These are phyloP conservation scores for Pristionchus exspectatus DNA, from an alignment of 2,888 invertebrate species.

Conservation along the genomic window DNA sequence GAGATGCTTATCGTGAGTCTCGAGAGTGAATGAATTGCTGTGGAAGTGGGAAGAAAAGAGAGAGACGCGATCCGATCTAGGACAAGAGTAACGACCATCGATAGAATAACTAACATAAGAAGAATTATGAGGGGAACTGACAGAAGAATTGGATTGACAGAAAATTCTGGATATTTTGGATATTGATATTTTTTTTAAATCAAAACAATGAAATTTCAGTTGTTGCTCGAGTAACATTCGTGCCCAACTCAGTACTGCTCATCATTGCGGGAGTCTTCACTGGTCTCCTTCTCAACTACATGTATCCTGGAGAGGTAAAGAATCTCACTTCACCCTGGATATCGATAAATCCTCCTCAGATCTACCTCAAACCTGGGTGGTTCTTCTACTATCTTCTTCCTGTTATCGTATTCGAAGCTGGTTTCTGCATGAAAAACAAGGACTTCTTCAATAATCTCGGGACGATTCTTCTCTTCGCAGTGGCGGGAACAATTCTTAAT, in stretches of 20 bases:
- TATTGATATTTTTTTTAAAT: neutral
- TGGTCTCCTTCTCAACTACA: constrained; percentile 45
- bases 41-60: neutral
- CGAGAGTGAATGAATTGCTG: constrained; percentile 21
- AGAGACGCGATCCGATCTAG: constrained; percentile 11
- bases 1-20: constrained; percentile 30
- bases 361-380: constrained; percentile 54
- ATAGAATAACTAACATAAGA: constrained; percentile 30
- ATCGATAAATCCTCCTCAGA: neutral
- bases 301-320: constrained; percentile 47
- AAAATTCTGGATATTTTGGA: neutral
- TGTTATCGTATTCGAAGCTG: constrained; percentile 96
- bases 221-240: constrained; percentile 39
- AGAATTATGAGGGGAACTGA: neutral
- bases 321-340: neutral
- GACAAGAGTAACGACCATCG: neutral
- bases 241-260: constrained; percentile 52
- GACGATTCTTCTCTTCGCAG: constrained; percentile 92
- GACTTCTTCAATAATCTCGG: constrained; percentile 95
- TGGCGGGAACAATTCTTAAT: constrained; percentile 94
- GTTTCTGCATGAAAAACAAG: constrained; percentile 97
- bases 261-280: constrained; percentile 33
- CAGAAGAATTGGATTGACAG: neutral
- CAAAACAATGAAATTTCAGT: constrained; percentile 17
- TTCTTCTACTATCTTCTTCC: constrained; percentile 98